These are phyloP conservation scores for Diaperis boleti DNA, from an alignment of 2,888 invertebrate species.

Conservation along the genomic window DNA sequence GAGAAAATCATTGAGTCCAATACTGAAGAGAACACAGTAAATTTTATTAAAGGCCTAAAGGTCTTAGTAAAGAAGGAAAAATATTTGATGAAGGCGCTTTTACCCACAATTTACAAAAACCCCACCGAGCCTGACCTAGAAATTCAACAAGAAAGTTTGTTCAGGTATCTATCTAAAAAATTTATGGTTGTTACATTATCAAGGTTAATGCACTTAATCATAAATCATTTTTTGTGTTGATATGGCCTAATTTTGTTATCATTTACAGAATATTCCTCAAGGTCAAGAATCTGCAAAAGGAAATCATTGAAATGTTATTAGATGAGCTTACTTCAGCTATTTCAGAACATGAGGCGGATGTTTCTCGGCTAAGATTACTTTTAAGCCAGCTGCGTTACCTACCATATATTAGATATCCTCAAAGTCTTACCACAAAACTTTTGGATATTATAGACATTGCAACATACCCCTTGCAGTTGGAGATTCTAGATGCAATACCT, in stretches of 20 bases:
- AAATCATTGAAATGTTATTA: constrained; percentile 72
- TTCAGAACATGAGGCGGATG: constrained; percentile 66
- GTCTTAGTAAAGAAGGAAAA: constrained; percentile 57
- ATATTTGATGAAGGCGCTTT: constrained; percentile 60
- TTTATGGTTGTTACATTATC: constrained; percentile 5
- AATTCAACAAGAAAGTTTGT: constrained; percentile 56
- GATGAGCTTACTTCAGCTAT: constrained; percentile 73
- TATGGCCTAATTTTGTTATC: constrained; percentile 15
- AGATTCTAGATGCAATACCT: constrained; percentile 82
- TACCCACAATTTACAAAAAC: constrained; percentile 59
- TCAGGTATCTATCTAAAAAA: too few relatives aligned
- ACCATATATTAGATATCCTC: constrained; percentile 71
- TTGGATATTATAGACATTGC: constrained; percentile 77
- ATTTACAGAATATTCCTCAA: constrained; percentile 73
- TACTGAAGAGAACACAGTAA: constrained; percentile 65
- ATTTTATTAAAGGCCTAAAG: constrained; percentile 69
- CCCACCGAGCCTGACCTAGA: constrained; percentile 37
- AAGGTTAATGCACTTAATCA: constrained; percentile 21
- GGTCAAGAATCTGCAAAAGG: constrained; percentile 72
- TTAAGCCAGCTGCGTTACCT: constrained; percentile 77
- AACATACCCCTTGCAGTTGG: constrained; percentile 74
- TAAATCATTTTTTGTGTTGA: constrained; percentile 19
- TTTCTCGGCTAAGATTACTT: constrained; percentile 71
- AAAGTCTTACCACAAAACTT: constrained; percentile 73
- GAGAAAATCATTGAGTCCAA: constrained; percentile 51